Evolutionary conservation across 1,140 invertebrate species (phyloP).

Genomic region (Aleiodes sp.): DNA sequence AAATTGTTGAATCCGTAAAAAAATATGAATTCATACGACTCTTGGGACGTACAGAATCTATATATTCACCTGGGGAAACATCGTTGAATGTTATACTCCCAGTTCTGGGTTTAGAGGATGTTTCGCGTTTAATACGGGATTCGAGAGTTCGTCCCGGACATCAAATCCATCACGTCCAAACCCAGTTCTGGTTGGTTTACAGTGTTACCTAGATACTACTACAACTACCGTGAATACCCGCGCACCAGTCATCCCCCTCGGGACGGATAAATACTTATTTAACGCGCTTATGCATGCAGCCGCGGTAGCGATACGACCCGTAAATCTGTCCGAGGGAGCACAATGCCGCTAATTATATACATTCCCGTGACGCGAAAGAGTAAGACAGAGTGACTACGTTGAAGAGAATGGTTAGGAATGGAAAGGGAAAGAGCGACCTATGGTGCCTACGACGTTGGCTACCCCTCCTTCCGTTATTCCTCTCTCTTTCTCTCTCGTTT

Average conservation of each 20-base stretch:
- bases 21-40: not conserved
- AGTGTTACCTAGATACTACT: constrained; percentile 5
- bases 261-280: constrained; percentile 68
- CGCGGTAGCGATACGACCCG: constrained; percentile 63
- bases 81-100: not conserved
- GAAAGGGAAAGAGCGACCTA: constrained; percentile 40
- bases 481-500: constrained; percentile 35
- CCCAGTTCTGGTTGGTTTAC: constrained; percentile 28
- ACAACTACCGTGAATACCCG: constrained; percentile 36
- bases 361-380: constrained; percentile 56
- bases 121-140: constrained; percentile 30
- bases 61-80: not conserved
- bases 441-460: constrained; percentile 33
- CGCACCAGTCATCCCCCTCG: constrained; percentile 57
- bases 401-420: constrained; percentile 10
- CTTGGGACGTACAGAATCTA: not conserved
- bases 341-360: constrained; percentile 68
- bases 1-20: no score
- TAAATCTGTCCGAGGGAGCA: constrained; percentile 65
- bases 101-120: not conserved
- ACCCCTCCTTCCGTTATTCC: constrained; percentile 20
- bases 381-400: constrained; percentile 13
- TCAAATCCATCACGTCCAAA: constrained; percentile 58
- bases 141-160: constrained; percentile 29
- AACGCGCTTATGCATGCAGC: constrained; percentile 66